Evolutionary conservation across 2,113 vertebrate genomes (phyloP).

Genomic region (Eptatretus burgeri): DNA sequence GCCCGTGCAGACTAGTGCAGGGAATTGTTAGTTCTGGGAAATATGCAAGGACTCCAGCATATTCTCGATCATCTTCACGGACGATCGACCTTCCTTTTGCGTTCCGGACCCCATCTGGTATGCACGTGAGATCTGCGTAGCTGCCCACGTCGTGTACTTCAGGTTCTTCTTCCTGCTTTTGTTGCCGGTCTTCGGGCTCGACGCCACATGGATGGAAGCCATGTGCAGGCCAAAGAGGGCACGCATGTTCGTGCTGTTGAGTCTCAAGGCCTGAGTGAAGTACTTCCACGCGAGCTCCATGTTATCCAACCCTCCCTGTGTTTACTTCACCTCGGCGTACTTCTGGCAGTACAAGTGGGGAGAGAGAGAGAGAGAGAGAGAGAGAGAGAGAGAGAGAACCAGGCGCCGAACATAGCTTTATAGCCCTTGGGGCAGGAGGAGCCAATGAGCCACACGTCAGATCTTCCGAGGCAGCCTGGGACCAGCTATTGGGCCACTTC

Average conservation of each 20-base stretch:
- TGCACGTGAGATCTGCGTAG: constrained; percentile 1
- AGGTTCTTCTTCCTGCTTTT: constrained; percentile 4
- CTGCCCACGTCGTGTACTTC: constrained; percentile 1
- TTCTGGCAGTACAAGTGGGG: constrained; percentile 93
- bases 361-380: too few species aligned
- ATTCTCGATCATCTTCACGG: constrained; percentile 1
- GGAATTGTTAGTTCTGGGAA: not conserved
- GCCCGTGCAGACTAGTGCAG: too few species aligned
- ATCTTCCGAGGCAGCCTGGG: too few species aligned
- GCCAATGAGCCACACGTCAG: too few species aligned
- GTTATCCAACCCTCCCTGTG: constrained; percentile 86
- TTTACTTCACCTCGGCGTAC: constrained; percentile 95
- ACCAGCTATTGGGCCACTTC: too few species aligned
- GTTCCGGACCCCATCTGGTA: not conserved
- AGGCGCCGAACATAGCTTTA: too few species aligned
- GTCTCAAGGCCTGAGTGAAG: constrained; percentile 82
- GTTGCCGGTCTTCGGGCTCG: not conserved
- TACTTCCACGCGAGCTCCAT: constrained; percentile 87
- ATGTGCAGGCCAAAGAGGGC: constrained; percentile 94
- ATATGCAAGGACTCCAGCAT: constrained; percentile 4
- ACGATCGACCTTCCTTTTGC: not conserved
- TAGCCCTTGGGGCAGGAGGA: too few species aligned
- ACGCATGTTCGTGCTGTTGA: constrained; percentile 98
- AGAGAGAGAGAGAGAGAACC: too few species aligned
- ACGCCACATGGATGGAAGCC: constrained; percentile 4